Percentiles rank a stretch among this genome's conserved stretches.
Conservation (phyloP, 2,888 invertebrate genomes). For the Acleris laterana region DNA sequence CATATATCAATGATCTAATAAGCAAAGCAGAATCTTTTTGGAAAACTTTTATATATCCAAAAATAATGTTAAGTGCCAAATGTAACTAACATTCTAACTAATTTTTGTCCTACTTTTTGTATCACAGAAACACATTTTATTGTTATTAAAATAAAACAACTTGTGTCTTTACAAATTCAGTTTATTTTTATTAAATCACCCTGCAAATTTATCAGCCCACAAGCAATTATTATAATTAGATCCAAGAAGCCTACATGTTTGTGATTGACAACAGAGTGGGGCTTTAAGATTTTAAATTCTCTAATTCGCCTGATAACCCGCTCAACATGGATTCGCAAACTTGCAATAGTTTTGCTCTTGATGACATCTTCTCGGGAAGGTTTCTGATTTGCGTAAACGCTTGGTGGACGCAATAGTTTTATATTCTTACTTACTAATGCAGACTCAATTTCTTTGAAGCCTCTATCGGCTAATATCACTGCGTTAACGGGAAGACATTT, state of each 20-base stretch:
- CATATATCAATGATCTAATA: conserved; percentile 5
- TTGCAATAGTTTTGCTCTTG: conserved; percentile 3
- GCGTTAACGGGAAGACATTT: too few species aligned
- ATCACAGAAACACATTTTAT: not conserved
- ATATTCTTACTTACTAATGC: too few species aligned
- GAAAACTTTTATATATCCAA: not conserved
- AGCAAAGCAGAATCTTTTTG: not conserved
- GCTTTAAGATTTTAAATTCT: conserved; percentile 11
- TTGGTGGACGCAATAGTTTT: too few species aligned
- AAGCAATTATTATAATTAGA: conserved; percentile 37
- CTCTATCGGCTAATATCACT: too few species aligned
- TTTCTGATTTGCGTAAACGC: too few species aligned
- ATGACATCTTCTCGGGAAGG: not conserved
- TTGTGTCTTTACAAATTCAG: conserved; percentile 1
- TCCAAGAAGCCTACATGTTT: conserved; percentile 34
- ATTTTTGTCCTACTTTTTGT: not conserved
- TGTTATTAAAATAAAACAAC: conserved; percentile 7
- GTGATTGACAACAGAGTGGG: conserved; percentile 6
- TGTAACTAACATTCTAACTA: too few species aligned
- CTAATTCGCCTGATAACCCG: conserved; percentile 1
- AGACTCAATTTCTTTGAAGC: too few species aligned
- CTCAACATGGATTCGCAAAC: conserved; percentile 6
- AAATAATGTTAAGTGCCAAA: too few species aligned
- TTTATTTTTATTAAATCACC: conserved; percentile 31
- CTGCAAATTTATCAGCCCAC: conserved; percentile 42